Conservation (phyloP, 1,140 invertebrate species). For the Subanguina moxae region DNA sequence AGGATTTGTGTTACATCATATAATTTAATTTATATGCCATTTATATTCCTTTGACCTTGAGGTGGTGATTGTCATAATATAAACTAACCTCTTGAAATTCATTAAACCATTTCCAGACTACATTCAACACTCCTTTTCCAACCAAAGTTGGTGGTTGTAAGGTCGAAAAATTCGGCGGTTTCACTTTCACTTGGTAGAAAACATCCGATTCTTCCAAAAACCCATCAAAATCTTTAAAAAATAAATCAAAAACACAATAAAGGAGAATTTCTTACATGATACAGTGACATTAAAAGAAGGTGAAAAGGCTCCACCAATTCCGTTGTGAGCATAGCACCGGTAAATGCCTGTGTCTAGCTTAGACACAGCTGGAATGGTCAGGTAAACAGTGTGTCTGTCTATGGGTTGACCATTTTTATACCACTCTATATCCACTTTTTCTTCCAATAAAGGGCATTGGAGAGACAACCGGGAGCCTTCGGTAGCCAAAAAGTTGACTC, state of each 20-base stretch:
- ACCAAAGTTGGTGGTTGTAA: neutral
- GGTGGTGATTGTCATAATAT: too few species aligned
- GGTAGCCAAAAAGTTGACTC: neutral
- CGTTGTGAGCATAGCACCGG: constrained; percentile 22
- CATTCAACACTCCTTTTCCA: neutral
- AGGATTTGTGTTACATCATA: too few species aligned
- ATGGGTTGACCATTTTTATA: constrained; percentile 14
- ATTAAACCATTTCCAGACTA: constrained; percentile 4
- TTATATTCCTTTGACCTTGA: too few species aligned
- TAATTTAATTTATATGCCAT: too few species aligned
- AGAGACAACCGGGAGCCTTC: constrained; percentile 12
- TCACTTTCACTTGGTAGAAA: neutral
- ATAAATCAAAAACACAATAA: neutral
- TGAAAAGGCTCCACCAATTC: constrained; percentile 20
- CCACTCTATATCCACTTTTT: constrained; percentile 14
- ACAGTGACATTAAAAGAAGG: constrained; percentile 24
- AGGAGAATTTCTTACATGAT: constrained; percentile 15
- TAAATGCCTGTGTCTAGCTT: constrained; percentile 20
- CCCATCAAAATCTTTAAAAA: constrained; percentile 1
- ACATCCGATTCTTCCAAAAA: neutral
- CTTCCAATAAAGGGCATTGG: constrained; percentile 15
- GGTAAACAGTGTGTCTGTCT: neutral
- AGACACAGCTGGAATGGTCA: constrained; percentile 7
- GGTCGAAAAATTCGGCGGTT: neutral
- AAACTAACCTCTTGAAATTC: neutral